A percentile compares a stretch with the other conserved stretches of the same genome.
These are phyloP conservation scores for Synchiropus splendidus DNA, from an alignment of 2,113 vertebrate species.

Conservation along the genomic window DNA sequence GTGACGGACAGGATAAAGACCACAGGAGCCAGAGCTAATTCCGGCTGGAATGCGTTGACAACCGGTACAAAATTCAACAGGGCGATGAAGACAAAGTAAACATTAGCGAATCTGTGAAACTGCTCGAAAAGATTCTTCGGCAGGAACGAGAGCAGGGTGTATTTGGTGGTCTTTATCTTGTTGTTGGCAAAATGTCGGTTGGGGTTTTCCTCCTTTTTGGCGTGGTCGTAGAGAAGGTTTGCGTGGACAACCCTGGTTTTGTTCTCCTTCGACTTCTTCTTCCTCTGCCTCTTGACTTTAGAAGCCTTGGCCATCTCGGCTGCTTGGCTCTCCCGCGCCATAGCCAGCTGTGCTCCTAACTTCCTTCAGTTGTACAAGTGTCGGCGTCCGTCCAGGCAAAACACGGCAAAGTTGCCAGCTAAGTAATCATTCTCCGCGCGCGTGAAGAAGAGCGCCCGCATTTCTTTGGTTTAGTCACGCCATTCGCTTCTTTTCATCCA, in stretches of 20 bases:
- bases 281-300: conserved; percentile 59
- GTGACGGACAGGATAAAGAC: conserved; percentile 93
- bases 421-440: conserved; percentile 58
- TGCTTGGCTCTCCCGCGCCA: conserved; percentile 64
- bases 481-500: conserved; percentile 37
- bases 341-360: conserved; percentile 30
- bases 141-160: conserved; percentile 87
- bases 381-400: background rate
- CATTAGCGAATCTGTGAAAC: conserved; percentile 92
- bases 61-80: conserved; percentile 89
- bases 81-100: conserved; percentile 95
- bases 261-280: conserved; percentile 68
- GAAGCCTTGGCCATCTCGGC: conserved; percentile 46
- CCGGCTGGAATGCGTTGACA: conserved; percentile 90
- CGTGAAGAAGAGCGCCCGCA: background rate
- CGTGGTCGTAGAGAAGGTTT: conserved; percentile 62
- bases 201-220: conserved; percentile 58
- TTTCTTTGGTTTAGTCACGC: conserved; percentile 12
- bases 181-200: conserved; percentile 74
- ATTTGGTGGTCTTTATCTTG: conserved; percentile 92
- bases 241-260: conserved; percentile 75
- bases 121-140: conserved; percentile 97
- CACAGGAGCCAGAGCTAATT: conserved; percentile 85
- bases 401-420: conserved; percentile 13
- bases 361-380: conserved; percentile 11